Conservation (phyloP, 2,113 vertebrate species). For the Neoarius graeffei region DNA sequence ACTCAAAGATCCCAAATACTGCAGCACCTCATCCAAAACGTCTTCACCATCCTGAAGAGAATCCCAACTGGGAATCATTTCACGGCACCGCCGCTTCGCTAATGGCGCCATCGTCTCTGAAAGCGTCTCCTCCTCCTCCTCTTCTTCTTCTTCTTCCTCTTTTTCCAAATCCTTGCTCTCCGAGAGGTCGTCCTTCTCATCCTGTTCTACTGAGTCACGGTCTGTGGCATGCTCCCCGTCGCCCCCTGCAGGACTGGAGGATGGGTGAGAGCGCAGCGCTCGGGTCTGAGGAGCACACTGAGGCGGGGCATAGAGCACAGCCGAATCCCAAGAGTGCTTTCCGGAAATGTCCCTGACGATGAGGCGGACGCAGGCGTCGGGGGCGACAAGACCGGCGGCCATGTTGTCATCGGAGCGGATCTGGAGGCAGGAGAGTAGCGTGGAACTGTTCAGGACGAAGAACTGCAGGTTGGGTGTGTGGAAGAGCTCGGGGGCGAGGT, state of each 20-base stretch:
- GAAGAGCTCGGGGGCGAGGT: slow-evolving; percentile 95
- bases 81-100: slow-evolving; percentile 85
- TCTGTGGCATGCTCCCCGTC: slow-evolving; percentile 51
- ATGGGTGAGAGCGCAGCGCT: slow-evolving; percentile 40
- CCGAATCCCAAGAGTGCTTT: slow-evolving; percentile 97
- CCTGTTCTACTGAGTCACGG: slow-evolving; percentile 45
- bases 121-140: slow-evolving; percentile 73
- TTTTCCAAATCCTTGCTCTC: slow-evolving; percentile 36
- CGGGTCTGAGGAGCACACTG: slow-evolving; percentile 62
- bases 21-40: slow-evolving; percentile 92
- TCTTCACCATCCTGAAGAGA: slow-evolving; percentile 90
- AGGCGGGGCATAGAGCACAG: slow-evolving; percentile 91
- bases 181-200: slow-evolving; percentile 51
- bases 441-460: slow-evolving; percentile 91
- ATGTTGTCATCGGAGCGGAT: slow-evolving; percentile 90
- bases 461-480: slow-evolving; percentile 96
- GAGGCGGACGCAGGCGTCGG: slow-evolving; percentile 89
- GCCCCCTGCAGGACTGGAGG: slow-evolving; percentile 48
- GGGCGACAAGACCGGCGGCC: slow-evolving; percentile 88
- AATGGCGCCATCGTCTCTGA: slow-evolving; percentile 79
- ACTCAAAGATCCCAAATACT: slow-evolving; percentile 90
- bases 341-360: slow-evolving; percentile 94
- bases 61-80: slow-evolving; percentile 92
- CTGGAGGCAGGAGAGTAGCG: slow-evolving; percentile 85
- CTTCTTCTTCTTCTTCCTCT: slow-evolving; percentile 50